These are phyloP conservation scores for Xiphias gladius DNA, from an alignment of 2,113 vertebrate species.

Conservation along the genomic window DNA sequence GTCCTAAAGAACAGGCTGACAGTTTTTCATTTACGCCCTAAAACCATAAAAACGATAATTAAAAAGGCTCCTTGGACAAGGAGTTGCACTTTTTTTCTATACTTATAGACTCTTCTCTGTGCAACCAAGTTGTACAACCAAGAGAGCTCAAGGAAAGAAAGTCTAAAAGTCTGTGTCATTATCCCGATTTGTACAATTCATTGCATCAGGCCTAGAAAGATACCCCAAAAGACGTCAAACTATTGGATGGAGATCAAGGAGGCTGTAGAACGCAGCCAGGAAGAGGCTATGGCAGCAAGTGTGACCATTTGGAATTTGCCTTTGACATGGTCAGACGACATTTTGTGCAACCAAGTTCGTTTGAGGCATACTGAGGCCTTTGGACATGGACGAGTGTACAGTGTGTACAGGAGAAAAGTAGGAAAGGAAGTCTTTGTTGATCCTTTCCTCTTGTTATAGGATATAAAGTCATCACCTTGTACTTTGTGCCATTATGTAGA, in stretches of 20 bases:
- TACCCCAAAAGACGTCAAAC: background rate
- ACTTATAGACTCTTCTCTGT: background rate
- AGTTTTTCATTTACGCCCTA: too few relatives aligned
- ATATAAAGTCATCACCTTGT: conserved; percentile 57
- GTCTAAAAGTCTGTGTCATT: background rate
- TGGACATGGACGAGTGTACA: background rate
- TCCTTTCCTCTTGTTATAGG: conserved; percentile 22
- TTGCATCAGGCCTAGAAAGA: background rate
- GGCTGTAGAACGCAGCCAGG: background rate
- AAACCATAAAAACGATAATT: too few relatives aligned
- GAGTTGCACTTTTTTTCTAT: background rate
- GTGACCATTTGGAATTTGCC: background rate
- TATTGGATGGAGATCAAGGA: too few relatives aligned
- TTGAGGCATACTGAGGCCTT: background rate
- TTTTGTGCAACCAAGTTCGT: too few relatives aligned
- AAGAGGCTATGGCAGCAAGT: background rate
- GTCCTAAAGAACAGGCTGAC: too few relatives aligned
- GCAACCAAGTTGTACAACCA: background rate
- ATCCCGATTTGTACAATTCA: background rate
- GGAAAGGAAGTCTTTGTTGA: conserved; percentile 2
- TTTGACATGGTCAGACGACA: background rate
- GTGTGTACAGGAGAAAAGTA: background rate
- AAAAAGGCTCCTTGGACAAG: too few relatives aligned
- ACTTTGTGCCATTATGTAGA: conserved; percentile 48
- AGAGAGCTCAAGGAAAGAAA: background rate